Evolutionary conservation across 2,888 invertebrate genomes (phyloP), one percentile per base, ranked within the genome.

Genomic region (Catocala sponsa): DNA sequence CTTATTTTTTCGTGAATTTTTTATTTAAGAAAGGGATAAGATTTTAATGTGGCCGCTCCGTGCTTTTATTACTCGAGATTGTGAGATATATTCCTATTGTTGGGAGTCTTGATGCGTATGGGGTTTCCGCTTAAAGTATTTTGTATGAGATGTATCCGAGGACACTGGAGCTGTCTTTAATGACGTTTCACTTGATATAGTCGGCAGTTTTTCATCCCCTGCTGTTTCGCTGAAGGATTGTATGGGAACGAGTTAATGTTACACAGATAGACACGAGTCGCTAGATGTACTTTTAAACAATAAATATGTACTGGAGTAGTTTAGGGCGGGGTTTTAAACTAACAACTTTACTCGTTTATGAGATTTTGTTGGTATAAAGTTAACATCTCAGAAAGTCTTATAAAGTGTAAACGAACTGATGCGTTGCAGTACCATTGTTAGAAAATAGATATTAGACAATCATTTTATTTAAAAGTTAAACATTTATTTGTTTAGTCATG

Each of bases 21-120:
- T 93, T 94, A 94, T 94, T 94, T 94, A 94, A 94, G 94, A 94
- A 94, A 94, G 91, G 94, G 94, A 94, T 94, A 94, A 94, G 94
- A 94, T 93, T 94, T 94, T 94, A 94, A 94, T 94, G 94, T 94
- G 91, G 91, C 89, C 86, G 89, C 91, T 88, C 85, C 83, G 78
- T 74, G 88, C 89, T 90, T 91, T 94, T 94, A 94, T 94, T 94
- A 93, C 92, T 89, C 69, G 82, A 86, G 91, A 91, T 91, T 90
- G 87, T 87, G 91, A 91, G 88, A 90, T 91, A 90, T 90, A 84
- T 82, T 80, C 83, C 89, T 80, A 92, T 92, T 93, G 94, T 94
- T 89, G 85, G 77, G 79, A 83, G 86, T 85, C 86, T 82, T 87
- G 91, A 90, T 91, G 91, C 92, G 92, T 92, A 82, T 91, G 90